Percentiles rank a stretch among this genome's conserved stretches.
These are phyloP conservation scores for Geotrypetes seraphini DNA, from an alignment of 2,797 vertebrate genomes.

Conservation along the genomic window DNA sequence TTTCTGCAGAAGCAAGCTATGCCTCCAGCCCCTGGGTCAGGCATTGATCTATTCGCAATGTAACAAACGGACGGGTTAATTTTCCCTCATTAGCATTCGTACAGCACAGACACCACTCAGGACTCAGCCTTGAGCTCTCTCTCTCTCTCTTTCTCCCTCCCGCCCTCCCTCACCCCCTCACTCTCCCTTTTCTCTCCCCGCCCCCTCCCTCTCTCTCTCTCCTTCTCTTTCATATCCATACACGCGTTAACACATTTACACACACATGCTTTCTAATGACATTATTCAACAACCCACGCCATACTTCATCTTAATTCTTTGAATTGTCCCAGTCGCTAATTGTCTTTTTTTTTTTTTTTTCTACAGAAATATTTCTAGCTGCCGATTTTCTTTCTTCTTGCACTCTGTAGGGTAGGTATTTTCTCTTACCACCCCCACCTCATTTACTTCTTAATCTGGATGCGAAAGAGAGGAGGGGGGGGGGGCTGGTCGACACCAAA, in stretches of 20 bases:
- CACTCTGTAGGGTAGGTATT: too few relatives aligned
- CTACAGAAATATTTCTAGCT: too few relatives aligned
- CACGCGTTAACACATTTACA: too few relatives aligned
- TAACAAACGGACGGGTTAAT: conserved; percentile 60
- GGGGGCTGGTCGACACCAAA: conserved; percentile 55
- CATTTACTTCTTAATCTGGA: conserved; percentile 9
- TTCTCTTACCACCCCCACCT: background rate
- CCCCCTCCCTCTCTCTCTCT: background rate
- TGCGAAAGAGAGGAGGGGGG: conserved; percentile 42
- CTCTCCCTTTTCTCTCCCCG: background rate
- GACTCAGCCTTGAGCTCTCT: conserved; percentile 16
- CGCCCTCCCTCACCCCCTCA: conserved; percentile 11
- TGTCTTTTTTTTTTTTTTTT: too few relatives aligned
- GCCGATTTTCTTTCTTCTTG: too few relatives aligned
- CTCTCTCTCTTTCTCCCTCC: background rate
- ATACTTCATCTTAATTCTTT: too few relatives aligned
- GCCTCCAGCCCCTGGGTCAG: conserved; percentile 38
- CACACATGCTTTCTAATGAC: too few relatives aligned
- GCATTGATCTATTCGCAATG: conserved; percentile 49
- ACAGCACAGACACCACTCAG: conserved; percentile 37
- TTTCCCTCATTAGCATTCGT: conserved; percentile 64
- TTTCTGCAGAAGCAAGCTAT: conserved; percentile 28
- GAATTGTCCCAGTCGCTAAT: too few relatives aligned
- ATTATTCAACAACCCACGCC: too few relatives aligned
- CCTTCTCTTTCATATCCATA: too few relatives aligned